A percentile compares a stretch with the other conserved stretches of the same genome.
Evolutionary conservation across 2,888 invertebrate species (phyloP).

Genomic region (Diarsia mendica): DNA sequence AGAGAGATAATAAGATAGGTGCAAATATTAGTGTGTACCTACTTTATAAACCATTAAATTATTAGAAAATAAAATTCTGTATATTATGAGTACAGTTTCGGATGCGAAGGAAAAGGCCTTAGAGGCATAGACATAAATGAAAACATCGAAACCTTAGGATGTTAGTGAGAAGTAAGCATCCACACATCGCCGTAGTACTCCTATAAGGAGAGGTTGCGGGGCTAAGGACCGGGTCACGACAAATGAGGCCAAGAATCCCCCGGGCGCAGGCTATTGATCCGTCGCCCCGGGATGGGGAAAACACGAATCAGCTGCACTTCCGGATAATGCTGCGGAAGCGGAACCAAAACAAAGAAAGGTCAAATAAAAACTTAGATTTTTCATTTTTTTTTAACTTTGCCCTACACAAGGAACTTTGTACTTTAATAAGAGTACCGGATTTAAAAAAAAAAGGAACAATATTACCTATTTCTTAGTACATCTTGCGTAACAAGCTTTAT

Average conservation of each 20-base stretch:
- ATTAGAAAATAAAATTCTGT: not conserved
- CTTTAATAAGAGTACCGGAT: not conserved
- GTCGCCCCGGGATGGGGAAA: conserved; percentile 53
- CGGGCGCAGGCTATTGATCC: conserved; percentile 69
- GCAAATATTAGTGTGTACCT: not conserved
- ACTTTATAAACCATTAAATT: not conserved
- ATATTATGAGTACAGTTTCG: not conserved
- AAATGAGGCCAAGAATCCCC: conserved; percentile 80
- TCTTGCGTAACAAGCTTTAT: conserved; percentile 1
- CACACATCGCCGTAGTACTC: conserved; percentile 34
- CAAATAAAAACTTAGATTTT: not conserved
- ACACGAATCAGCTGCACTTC: conserved; percentile 27
- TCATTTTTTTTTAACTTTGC: too few species aligned
- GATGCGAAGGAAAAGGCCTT: not conserved
- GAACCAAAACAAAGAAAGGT: conserved; percentile 16
- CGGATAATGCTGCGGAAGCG: not conserved
- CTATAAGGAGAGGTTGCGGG: conserved; percentile 62
- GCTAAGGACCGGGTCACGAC: conserved; percentile 76
- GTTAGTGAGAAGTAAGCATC: conserved; percentile 17
- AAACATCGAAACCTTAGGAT: not conserved
- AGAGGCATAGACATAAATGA: not conserved
- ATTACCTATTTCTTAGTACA: not conserved
- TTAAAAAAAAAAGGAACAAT: not conserved
- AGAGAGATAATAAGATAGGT: not conserved
- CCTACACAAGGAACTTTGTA: not conserved